Evolutionary conservation across 2,888 invertebrate species (phyloP).

Genomic region (Limnephilus rhombicus): DNA sequence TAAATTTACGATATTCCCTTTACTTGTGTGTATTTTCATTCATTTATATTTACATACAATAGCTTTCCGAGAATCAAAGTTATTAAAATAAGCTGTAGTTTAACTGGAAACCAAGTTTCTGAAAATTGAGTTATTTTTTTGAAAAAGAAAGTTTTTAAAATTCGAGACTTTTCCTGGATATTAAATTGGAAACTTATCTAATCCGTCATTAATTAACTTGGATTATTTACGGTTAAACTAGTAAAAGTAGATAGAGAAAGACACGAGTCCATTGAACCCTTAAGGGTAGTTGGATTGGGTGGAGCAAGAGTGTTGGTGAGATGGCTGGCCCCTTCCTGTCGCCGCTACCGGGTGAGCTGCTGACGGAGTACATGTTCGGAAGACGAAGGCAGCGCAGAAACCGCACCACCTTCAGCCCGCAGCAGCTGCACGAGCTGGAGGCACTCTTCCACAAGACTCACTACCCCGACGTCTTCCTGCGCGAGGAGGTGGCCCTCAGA

Average conservation of each 20-base stretch:
- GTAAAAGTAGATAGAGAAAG: neutral
- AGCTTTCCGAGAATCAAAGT: too few species aligned
- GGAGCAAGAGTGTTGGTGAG: slow-evolving; percentile 3
- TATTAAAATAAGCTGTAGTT: neutral
- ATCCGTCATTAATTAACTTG: too few species aligned
- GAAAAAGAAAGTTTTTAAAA: too few species aligned
- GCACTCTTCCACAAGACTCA: slow-evolving; percentile 96
- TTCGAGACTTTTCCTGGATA: too few species aligned
- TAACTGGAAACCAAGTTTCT: neutral
- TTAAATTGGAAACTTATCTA: too few species aligned
- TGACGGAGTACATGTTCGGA: slow-evolving; percentile 96
- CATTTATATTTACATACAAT: too few species aligned
- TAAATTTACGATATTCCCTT: too few species aligned
- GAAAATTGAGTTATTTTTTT: too few species aligned
- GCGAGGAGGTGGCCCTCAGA: slow-evolving; percentile 94
- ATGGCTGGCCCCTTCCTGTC: slow-evolving; percentile 94
- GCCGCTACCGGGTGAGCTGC: slow-evolving; percentile 90
- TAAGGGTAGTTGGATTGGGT: neutral
- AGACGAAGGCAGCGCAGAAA: slow-evolving; percentile 92
- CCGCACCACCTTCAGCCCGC: slow-evolving; percentile 95
- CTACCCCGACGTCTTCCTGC: slow-evolving; percentile 92
- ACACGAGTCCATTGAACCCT: neutral
- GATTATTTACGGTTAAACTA: too few species aligned
- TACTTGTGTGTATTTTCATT: too few species aligned
- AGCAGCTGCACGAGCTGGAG: slow-evolving; percentile 94